phyloP scores from a whole-genome alignment of 2,797 vertebrate genomes.

The Pseudochaenichthys georgianus region DNA sequence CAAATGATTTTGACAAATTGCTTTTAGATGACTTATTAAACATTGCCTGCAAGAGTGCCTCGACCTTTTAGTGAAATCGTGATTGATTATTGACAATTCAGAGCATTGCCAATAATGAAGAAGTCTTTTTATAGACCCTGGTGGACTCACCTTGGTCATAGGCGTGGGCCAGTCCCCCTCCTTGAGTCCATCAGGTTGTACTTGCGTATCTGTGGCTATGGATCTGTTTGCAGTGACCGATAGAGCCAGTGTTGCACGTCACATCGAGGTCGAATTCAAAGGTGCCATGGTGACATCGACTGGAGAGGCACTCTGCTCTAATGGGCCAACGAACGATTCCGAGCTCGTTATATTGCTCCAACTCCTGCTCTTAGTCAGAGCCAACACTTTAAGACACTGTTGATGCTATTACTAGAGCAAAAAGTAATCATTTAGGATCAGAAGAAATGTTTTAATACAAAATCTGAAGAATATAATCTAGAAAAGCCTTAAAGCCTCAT shows the following conservation, averaged over 20 bases:
- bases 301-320: constrained; percentile 49
- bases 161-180: background rate
- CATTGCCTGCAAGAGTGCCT: background rate
- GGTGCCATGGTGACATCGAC: constrained; percentile 59
- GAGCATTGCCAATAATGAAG: constrained; percentile 26
- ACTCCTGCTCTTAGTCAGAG: constrained; percentile 54
- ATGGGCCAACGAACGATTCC: constrained; percentile 64
- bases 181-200: constrained; percentile 49
- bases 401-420: constrained; percentile 25
- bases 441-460: background rate
- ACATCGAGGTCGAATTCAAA: constrained; percentile 61
- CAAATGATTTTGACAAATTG: too few species aligned
- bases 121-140: constrained; percentile 11
- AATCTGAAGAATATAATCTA: background rate
- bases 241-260: constrained; percentile 45
- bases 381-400: constrained; percentile 42
- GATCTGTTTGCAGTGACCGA: constrained; percentile 71
- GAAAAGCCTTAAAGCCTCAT: background rate
- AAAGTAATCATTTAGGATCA: constrained; percentile 4
- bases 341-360: constrained; percentile 55
- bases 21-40: too few species aligned
- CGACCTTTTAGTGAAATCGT: constrained; percentile 17
- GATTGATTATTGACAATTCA: constrained; percentile 11
- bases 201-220: constrained; percentile 41
- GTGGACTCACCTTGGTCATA: constrained; percentile 27